Conservation (phyloP, 2,797 vertebrate species). For the Sphaeramia orbicularis region DNA sequence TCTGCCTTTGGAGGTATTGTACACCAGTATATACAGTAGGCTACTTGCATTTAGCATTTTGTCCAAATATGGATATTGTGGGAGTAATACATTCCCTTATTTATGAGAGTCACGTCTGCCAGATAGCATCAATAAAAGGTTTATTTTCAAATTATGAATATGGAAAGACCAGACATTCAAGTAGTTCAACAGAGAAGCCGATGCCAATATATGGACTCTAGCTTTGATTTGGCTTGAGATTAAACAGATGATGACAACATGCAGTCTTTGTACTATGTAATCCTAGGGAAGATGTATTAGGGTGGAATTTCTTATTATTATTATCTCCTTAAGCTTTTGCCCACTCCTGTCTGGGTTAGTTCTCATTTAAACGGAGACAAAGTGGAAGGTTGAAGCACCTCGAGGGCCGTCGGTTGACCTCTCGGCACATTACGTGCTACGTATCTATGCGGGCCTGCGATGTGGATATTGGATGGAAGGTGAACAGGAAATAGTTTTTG, state of each 20-base stretch:
- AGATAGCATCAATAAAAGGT: conserved; percentile 47
- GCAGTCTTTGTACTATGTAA: conserved; percentile 44
- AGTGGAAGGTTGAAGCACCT: conserved; percentile 57
- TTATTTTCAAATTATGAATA: conserved; percentile 51
- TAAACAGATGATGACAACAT: conserved; percentile 53
- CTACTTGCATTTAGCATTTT: conserved; percentile 38
- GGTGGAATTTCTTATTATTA: conserved; percentile 41
- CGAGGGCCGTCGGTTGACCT: conserved; percentile 32
- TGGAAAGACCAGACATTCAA: conserved; percentile 34
- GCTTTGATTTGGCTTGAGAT: conserved; percentile 56
- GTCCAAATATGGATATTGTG: conserved; percentile 42
- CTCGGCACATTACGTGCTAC: conserved; percentile 55
- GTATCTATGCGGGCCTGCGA: conserved; percentile 51
- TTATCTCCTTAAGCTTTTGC: conserved; percentile 54
- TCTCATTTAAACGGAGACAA: conserved; percentile 60
- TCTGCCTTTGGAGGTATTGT: background rate
- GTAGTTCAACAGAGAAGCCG: conserved; percentile 1
- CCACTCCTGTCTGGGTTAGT: conserved; percentile 39
- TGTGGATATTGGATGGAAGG: conserved; percentile 70
- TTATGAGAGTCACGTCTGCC: conserved; percentile 42
- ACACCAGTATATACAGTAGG: conserved; percentile 10
- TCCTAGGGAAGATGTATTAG: conserved; percentile 43
- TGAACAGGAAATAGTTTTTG: conserved; percentile 67
- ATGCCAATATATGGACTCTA: conserved; percentile 41
- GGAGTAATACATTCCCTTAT: conserved; percentile 48